A percentile compares a stretch with the other conserved stretches of the same genome.
Conservation (phyloP, 2,888 invertebrate genomes). For the Carterocephalus palaemon region DNA sequence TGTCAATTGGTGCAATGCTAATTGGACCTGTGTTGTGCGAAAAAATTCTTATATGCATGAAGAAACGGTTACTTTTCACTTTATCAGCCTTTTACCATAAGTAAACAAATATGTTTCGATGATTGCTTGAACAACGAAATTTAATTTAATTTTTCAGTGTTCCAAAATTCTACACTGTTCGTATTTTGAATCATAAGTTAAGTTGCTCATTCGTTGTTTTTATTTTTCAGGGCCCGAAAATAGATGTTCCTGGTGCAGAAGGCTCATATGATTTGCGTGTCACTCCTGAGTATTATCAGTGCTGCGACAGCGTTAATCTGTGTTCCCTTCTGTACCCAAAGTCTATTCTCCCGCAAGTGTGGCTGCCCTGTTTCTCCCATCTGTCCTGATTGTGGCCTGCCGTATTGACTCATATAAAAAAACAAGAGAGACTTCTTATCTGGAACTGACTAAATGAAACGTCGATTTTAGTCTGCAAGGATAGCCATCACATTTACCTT, state of each 20-base stretch:
- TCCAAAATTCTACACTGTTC: no score
- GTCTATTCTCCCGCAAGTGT: conserved; percentile 34
- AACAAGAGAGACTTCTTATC: no score
- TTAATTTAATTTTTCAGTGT: no score
- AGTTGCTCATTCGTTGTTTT: neutral
- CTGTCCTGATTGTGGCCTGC: conserved; percentile 45
- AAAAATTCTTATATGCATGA: neutral
- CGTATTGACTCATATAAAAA: conserved; percentile 30
- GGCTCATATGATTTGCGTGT: conserved; percentile 39
- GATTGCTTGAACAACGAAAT: no score
- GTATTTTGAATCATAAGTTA: no score
- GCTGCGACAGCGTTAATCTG: conserved; percentile 33
- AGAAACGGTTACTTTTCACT: conserved; percentile 12
- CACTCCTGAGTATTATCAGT: conserved; percentile 34
- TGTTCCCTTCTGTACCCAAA: conserved; percentile 30
- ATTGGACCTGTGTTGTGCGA: conserved; percentile 13
- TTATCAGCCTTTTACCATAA: neutral
- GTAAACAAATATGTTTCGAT: no score
- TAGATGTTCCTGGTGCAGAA: conserved; percentile 14
- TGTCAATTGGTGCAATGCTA: conserved; percentile 12
- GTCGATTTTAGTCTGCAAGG: no score
- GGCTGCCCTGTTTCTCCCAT: conserved; percentile 37
- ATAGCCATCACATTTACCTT: no score
- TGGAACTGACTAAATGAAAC: no score
- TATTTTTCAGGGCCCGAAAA: conserved; percentile 28